Percentiles rank a stretch among this genome's conserved stretches.
Evolutionary conservation across 1,140 invertebrate species (phyloP).

Genomic region (Chironomus striatipennis): DNA sequence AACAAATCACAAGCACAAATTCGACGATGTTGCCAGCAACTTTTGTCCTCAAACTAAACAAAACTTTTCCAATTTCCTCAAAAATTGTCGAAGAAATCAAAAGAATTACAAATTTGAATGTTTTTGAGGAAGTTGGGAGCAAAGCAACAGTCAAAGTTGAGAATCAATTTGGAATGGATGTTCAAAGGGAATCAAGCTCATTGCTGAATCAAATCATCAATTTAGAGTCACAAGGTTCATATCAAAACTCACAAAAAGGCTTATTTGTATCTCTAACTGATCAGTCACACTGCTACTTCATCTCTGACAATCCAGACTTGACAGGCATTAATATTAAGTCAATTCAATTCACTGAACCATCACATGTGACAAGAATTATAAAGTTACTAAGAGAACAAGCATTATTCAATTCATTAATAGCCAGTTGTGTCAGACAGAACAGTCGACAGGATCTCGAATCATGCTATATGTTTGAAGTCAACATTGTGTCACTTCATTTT

Average conservation of each 20-base stretch:
- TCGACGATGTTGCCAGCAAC: conserved; percentile 81
- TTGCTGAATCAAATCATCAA: conserved; percentile 51
- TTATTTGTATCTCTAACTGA: conserved; percentile 72
- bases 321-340: conserved; percentile 54
- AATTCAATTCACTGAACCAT: conserved; percentile 89
- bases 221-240: conserved; percentile 31
- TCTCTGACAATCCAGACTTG: conserved; percentile 72
- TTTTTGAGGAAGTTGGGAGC: background rate
- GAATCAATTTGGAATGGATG: conserved; percentile 28
- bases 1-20: conserved; percentile 68
- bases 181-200: conserved; percentile 63
- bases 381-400: conserved; percentile 79
- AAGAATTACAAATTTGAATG: conserved; percentile 24
- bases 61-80: conserved; percentile 77
- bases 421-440: conserved; percentile 75
- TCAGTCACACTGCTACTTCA: conserved; percentile 87
- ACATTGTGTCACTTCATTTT: conserved; percentile 77
- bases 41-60: conserved; percentile 78
- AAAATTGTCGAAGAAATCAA: conserved; percentile 63
- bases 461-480: conserved; percentile 76
- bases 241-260: conserved; percentile 33
- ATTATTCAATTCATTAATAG: conserved; percentile 80
- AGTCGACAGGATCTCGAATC: conserved; percentile 56
- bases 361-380: conserved; percentile 83
- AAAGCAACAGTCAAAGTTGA: background rate